Percentiles rank a stretch among this genome's conserved stretches.
Conservation (phyloP, 2,113 vertebrate genomes). For the Xenus cinereus region DNA sequence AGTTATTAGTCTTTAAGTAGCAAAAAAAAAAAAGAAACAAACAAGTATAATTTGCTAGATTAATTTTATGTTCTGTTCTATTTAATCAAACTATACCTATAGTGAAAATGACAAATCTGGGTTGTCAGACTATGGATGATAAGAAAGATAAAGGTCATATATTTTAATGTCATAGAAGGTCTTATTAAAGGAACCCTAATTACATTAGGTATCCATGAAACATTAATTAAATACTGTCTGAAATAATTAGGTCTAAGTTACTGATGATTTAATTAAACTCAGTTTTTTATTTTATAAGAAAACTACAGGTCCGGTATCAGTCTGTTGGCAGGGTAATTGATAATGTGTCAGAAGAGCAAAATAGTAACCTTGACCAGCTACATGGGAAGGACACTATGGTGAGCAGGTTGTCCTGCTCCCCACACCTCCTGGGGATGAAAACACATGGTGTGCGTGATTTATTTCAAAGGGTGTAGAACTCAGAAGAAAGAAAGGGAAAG, state of each 20-base stretch:
- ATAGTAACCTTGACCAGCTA: constrained; percentile 87
- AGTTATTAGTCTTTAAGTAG: constrained; percentile 83
- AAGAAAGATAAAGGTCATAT: constrained; percentile 95
- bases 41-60: constrained; percentile 95
- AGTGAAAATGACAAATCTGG: constrained; percentile 93
- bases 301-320: constrained; percentile 81
- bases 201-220: constrained; percentile 94
- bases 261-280: constrained; percentile 93
- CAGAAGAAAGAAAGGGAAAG: not conserved
- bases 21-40: constrained; percentile 85
- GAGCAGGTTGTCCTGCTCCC: not conserved
- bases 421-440: not conserved
- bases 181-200: constrained; percentile 96
- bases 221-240: constrained; percentile 99
- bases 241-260: constrained; percentile 96
- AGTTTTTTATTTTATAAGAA: constrained; percentile 85
- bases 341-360: constrained; percentile 79
- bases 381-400: not conserved
- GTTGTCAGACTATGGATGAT: constrained; percentile 87
- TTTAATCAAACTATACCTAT: constrained; percentile 85
- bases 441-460: not conserved
- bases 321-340: constrained; percentile 90
- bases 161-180: constrained; percentile 92
- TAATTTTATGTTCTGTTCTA: constrained; percentile 87
- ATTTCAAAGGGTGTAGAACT: not conserved